Base-by-base conservation (phyloP, 2,113 vertebrate species). In the Prionailurus viverrinus region DNA sequence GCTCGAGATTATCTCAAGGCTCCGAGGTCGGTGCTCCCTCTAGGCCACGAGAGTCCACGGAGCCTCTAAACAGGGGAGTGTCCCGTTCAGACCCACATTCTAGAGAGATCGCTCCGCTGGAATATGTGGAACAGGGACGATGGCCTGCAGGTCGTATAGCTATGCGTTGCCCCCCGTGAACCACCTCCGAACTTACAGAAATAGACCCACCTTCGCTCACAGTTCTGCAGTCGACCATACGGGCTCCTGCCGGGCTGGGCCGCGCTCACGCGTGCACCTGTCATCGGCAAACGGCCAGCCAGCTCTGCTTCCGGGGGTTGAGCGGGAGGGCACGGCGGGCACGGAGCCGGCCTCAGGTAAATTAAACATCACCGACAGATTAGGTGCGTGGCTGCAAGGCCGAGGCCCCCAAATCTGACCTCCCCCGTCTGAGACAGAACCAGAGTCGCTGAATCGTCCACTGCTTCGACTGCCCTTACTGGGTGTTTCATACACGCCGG, bases 401-500 rank as follows among this genome's bases (percentile, higher is more conserved):
- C 2, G 11, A 18, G 7, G 12, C 5, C 3, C 27, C 82, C 13
- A 19, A 33, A 3, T 4, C 65, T 53, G 19, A 48, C 31, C 63
- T 73, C 68, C 29, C 36, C 66, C 33, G 45, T 16, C 51, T 7
- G 13, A 84, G 66, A 27, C 19, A 51, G 23, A n/a, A 33, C 1
- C 65, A 41, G 55, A 71, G 51, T 27, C 9, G 27, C 58, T 21
- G 55, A 36, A 8, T 15, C 41, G 0, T 11, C 18, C 71, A 16
- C 41, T 23, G 69, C 27, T 33, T 12, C 48, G 25, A 33, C 25
- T 31, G 3, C 21, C 19, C 12, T 11, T 1, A 10, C 3, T 33
- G 6, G 1, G 4, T 23, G 39, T 14, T 63, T 13, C 9, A 0
- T 23, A 11, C 29, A 1, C 1, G 13, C 10, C 25, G 2, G 53